Conservation (phyloP, 2,113 vertebrate genomes). For the Tachycineta bicolor region DNA sequence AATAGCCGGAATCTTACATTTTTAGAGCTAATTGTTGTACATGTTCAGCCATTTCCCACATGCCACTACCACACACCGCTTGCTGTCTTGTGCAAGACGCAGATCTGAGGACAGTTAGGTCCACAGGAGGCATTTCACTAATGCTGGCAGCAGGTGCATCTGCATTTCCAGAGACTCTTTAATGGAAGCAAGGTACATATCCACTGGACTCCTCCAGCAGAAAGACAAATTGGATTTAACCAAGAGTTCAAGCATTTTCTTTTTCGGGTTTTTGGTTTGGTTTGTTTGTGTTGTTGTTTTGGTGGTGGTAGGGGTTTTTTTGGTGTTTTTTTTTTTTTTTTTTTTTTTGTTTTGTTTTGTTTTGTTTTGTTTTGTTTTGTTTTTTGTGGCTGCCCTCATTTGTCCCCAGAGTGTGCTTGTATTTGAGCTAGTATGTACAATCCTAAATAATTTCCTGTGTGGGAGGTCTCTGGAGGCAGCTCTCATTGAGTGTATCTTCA, state of each 20-base stretch:
- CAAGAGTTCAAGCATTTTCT: neutral
- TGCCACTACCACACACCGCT: neutral
- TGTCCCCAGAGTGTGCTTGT: neutral
- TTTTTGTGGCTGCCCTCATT: neutral
- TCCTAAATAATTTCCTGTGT: neutral
- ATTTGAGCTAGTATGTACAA: neutral
- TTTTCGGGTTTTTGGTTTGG: too few relatives aligned
- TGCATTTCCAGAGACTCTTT: neutral
- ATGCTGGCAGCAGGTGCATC: neutral
- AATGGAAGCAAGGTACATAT: neutral
- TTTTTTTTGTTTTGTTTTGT: too few relatives aligned
- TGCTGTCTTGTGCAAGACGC: neutral
- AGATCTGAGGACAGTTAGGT: neutral
- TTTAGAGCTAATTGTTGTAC: slow-evolving; percentile 30
- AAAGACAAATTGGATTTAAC: neutral
- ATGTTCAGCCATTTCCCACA: neutral
- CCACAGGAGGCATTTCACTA: neutral
- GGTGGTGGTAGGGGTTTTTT: too few relatives aligned
- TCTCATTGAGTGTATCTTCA: neutral
- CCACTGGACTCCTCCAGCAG: neutral
- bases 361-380: too few relatives aligned
- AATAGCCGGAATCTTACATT: neutral
- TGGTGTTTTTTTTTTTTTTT: too few relatives aligned
- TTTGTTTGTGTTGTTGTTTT: too few relatives aligned
- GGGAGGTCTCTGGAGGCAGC: neutral